phyloP scores from a whole-genome alignment of 92 coral and sea anemone genomes.

The Galaxea fascicularis region DNA sequence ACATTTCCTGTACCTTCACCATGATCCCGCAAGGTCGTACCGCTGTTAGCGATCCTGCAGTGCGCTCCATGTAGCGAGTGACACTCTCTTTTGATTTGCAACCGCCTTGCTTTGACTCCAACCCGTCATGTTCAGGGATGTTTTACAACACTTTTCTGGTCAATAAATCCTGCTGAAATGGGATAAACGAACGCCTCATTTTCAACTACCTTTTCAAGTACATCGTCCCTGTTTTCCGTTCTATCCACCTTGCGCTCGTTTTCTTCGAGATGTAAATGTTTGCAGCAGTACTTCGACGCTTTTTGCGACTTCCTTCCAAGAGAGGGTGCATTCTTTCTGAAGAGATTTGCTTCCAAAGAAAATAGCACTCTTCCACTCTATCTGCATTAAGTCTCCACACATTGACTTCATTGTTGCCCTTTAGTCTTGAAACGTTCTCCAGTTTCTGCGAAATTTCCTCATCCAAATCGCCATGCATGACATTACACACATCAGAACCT shows the following conservation, averaged over 20 bases:
- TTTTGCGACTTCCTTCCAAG: conserved; percentile 4
- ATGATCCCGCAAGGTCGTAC: conserved; percentile 3
- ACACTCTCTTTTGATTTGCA: neutral
- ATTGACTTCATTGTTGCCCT: conserved; percentile 1
- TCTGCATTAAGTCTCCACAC: conserved; percentile 26
- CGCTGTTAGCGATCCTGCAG: neutral
- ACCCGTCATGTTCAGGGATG: conserved; percentile 7
- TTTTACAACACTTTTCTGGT: neutral
- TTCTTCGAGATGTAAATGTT: too few relatives aligned
- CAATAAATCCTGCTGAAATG: neutral
- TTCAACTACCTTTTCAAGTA: neutral
- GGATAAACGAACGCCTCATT: conserved; percentile 38
- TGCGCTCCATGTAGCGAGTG: conserved; percentile 2
- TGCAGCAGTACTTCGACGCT: neutral
- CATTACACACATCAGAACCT: conserved; percentile 14
- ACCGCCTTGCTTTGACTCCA: neutral
- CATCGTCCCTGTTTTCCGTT: neutral
- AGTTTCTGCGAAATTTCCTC: neutral
- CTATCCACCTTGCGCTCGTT: neutral
- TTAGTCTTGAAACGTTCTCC: conserved; percentile 24
- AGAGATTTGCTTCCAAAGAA: conserved; percentile 7
- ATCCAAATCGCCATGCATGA: conserved; percentile 9
- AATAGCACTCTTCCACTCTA: conserved; percentile 19
- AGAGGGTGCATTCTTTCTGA: neutral
- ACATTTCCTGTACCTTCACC: conserved; percentile 7